A percentile compares a stretch with the other conserved stretches of the same genome.
Conservation (phyloP, 2,113 vertebrate species). For the Antechinus flavipes region DNA sequence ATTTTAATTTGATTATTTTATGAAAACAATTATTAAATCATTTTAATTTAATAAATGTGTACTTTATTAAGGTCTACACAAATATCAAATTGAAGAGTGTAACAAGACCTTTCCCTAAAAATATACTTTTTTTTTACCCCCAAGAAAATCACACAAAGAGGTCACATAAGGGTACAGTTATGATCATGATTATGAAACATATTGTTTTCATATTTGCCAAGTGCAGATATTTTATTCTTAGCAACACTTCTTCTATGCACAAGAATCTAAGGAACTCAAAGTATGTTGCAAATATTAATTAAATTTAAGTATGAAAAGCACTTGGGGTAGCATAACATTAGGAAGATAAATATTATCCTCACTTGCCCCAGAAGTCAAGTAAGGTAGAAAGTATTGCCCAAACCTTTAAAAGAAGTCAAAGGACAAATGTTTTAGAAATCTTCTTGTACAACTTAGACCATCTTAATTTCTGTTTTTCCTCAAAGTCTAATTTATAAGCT, state of each 20-base stretch:
- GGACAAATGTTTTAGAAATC: accelerated
- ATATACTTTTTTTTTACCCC: neutral
- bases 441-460: neutral
- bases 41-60: neutral
- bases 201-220: neutral
- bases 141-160: neutral
- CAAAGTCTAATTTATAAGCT: accelerated
- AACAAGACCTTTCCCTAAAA: neutral
- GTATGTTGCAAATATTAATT: neutral
- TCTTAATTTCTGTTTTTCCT: accelerated
- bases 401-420: accelerated
- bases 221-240: neutral
- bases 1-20: neutral
- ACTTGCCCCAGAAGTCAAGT: neutral
- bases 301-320: neutral
- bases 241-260: no score
- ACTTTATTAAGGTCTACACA: neutral
- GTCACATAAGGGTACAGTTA: accelerated
- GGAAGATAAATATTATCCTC: constrained; percentile 13
- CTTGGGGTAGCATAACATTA: accelerated
- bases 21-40: neutral
- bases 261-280: constrained; percentile 19
- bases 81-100: neutral
- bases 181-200: neutral
- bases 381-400: accelerated